phyloP scores from a whole-genome alignment of 2,888 invertebrate genomes.

The Cryptus armator region DNA sequence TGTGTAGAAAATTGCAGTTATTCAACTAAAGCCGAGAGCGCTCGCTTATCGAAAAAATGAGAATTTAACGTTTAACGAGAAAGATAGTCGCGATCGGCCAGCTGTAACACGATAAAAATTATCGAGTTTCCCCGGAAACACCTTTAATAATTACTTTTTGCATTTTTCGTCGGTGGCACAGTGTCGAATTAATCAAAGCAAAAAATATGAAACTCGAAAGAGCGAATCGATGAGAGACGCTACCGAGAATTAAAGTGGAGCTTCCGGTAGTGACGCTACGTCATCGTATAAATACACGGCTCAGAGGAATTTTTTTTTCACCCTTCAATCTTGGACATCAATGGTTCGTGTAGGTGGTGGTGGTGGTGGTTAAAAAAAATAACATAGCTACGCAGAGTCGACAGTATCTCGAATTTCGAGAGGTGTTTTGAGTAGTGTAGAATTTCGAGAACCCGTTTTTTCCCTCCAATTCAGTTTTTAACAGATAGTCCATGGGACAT shows the following conservation, averaged over 20 bases:
- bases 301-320: conserved; percentile 12
- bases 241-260: conserved; percentile 22
- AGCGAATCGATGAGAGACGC: background rate
- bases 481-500: background rate
- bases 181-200: conserved; percentile 37
- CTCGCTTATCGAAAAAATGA: too few relatives aligned
- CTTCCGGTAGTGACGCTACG: background rate
- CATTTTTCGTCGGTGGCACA: background rate
- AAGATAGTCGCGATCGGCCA: background rate
- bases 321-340: conserved; percentile 5
- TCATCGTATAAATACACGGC: conserved; percentile 18
- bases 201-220: conserved; percentile 11
- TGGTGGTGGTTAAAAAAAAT: background rate
- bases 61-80: background rate
- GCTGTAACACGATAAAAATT: background rate
- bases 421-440: conserved; percentile 31
- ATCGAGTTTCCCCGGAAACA: background rate
- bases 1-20: too few relatives aligned
- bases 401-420: conserved; percentile 38
- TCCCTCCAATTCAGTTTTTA: background rate
- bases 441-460: conserved; percentile 42
- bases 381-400: background rate
- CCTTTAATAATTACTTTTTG: background rate
- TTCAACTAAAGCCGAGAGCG: too few relatives aligned
- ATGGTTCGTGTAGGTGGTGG: background rate